Conservation (phyloP, 2,888 invertebrate genomes). For the Margaritifera margaritifera region DNA sequence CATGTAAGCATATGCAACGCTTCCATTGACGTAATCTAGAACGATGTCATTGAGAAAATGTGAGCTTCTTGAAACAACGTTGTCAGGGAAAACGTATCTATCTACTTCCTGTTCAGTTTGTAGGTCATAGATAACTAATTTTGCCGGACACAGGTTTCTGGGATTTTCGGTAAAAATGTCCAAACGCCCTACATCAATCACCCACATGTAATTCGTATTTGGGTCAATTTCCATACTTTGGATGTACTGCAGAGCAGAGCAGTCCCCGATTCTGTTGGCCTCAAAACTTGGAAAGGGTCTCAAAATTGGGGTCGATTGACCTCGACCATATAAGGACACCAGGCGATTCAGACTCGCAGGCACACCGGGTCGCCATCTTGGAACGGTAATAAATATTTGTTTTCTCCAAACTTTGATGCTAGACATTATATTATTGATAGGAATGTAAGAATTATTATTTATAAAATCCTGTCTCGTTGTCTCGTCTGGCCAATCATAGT, state of each 20-base stretch:
- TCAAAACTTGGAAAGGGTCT: slow-evolving; percentile 32
- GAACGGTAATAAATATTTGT: slow-evolving; percentile 46
- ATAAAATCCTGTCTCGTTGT: slow-evolving; percentile 16
- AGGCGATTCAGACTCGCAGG: slow-evolving; percentile 38
- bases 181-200: slow-evolving; percentile 37
- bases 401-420: slow-evolving; percentile 43
- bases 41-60: slow-evolving; percentile 41
- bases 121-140: slow-evolving; percentile 29
- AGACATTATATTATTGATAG: slow-evolving; percentile 37
- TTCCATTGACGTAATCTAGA: slow-evolving; percentile 26
- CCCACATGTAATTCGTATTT: slow-evolving; percentile 41
- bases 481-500: slow-evolving; percentile 36
- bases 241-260: slow-evolving; percentile 32
- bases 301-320: slow-evolving; percentile 9
- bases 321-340: not conserved
- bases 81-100: slow-evolving; percentile 20
- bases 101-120: slow-evolving; percentile 4
- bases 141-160: slow-evolving; percentile 32
- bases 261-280: slow-evolving; percentile 28
- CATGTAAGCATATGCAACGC: slow-evolving; percentile 31
- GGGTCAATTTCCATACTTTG: slow-evolving; percentile 45
- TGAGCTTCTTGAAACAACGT: slow-evolving; percentile 22
- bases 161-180: slow-evolving; percentile 13
- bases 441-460: slow-evolving; percentile 22
- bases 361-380: slow-evolving; percentile 46